Evolutionary conservation across 23 tunicate genomes (phyloP), one percentile per base, ranked within the genome.

Genomic region (Trididemnum nubilum): DNA sequence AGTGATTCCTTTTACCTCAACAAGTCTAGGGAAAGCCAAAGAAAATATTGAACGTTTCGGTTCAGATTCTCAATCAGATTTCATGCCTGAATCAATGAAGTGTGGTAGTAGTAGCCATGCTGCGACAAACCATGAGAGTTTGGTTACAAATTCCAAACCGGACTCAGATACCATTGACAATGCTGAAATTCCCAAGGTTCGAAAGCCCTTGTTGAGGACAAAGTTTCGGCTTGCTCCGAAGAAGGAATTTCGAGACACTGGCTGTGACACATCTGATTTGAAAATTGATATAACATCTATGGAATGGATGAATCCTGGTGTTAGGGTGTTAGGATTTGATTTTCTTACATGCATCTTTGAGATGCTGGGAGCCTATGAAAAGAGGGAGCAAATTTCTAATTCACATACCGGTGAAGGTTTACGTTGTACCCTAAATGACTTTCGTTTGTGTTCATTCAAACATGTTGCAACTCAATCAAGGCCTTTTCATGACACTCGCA

Each of bases 311-410:
- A 77, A 54, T 54, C 81, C 81, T 7, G 67, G 81, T 54, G 39
- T 77, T 2, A 54, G 54, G 22, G 44, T 54, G 3, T 2, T 3
- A 2, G 38, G 66, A 9, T 34, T 7, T 33, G 66, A 77, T 52
- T 37, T 67, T 2, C 52, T 32, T 23, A 77, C 66, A 4, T 77
- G 27, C 4, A 28, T 77, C 15, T 77, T 77, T 77, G 81, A 77
- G 30, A 77, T 77, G 67, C 26, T 77, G 25, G 81, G 81, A 4
- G 81, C 81, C 36, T 77, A 77, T 77, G 81, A 77, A 57, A 54
- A 77, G 31, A 2, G 67, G 2, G 67, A 77, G 15, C 4, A 38
- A 5, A 77, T 77, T 29, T 77, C 81, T 19, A 52, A 12, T 25
- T 54, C 81, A 27, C 81, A 77, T 57, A 18, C 27, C 38, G 54